Base-by-base conservation (phyloP, 2,888 invertebrate genomes). In the Proisotoma minuta region DNA sequence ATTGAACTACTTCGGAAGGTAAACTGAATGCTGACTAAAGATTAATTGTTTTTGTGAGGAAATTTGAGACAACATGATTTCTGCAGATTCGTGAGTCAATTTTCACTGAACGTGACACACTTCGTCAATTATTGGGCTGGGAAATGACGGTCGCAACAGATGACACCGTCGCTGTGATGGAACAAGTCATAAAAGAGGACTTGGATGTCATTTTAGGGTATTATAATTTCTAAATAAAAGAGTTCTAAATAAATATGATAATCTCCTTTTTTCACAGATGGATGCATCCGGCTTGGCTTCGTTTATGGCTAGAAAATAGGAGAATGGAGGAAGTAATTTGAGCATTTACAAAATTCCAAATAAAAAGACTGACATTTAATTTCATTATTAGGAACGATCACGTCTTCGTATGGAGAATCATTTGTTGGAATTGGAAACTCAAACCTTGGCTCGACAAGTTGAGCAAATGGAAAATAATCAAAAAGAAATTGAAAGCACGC, bases 221-320 rank as follows among this genome's bases (percentile, higher is more conserved):
- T n/a, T n/a, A n/a, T n/a, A n/a, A n/a, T n/a, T n/a, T n/a, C n/a
- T n/a, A 10, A 59, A 49, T 43, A 50, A 63, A 4, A 34, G 15
- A 34, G 10, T 34, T 34, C 39, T 15, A 12, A 10, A 15, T 10
- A 12, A 34, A 15, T 10, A 15, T 34, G 10, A 34, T 15, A 10
- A 34, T 10, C 10, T n/a, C n/a, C n/a, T n/a, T n/a, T n/a, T n/a
- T n/a, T n/a, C n/a, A n/a, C n/a, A n/a, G n/a, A 40, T 60, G 60
- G 66, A 26, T 63, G 65, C 68, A 73, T 54, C 66, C 69, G 10
- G 69, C 70, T 8, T 73, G 73, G 73, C 70, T 71, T 59, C 60
- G 69, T 5, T 50, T 73, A 28, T 62, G 65, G 39, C 51, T 71
- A 39, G 70, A 72, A 51, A 70, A 71, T 62, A 53, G 65, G 12